Evolutionary conservation across 2,888 invertebrate genomes (phyloP).

Genomic region (Tenthredo scrophulariae): DNA sequence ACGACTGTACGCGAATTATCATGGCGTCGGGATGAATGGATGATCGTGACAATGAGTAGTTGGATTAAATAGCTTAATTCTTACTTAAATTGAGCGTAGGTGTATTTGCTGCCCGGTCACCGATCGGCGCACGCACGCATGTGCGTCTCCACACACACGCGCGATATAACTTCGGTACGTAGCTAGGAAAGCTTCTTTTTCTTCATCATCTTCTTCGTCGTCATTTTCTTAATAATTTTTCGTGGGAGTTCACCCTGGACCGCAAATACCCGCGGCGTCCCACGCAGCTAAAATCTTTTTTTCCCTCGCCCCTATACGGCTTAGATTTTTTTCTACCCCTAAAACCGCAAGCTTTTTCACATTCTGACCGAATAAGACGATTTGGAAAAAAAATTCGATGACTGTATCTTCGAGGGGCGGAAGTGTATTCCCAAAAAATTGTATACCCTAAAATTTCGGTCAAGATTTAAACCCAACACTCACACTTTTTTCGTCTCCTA

Average conservation of each 20-base stretch:
- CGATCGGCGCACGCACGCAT: slow-evolving; percentile 45
- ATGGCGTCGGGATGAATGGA: slow-evolving; percentile 38
- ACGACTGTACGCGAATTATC: slow-evolving; percentile 45
- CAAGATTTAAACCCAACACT: neutral
- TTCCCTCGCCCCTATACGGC: neutral
- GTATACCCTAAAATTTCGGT: neutral
- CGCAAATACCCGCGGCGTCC: neutral
- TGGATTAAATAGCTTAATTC: slow-evolving; percentile 50
- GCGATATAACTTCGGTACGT: neutral
- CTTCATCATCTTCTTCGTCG: too few species aligned
- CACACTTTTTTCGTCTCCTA: neutral
- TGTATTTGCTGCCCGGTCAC: slow-evolving; percentile 36
- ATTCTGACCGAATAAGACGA: neutral
- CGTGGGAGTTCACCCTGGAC: slow-evolving; percentile 3
- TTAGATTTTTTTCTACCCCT: neutral
- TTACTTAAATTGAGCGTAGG: slow-evolving; percentile 44
- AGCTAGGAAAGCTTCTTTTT: neutral
- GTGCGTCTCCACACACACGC: slow-evolving; percentile 22
- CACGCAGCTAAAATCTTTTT: slow-evolving; percentile 13
- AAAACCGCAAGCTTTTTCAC: slow-evolving; percentile 1
- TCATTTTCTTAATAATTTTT: neutral
- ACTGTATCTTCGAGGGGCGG: neutral
- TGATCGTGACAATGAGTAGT: slow-evolving; percentile 50
- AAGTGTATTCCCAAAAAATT: neutral
- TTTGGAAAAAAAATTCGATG: neutral